These are phyloP conservation scores for Glandiceps talaboti DNA, from an alignment of 53 echinoderm and acorn worm species.

Conservation along the genomic window DNA sequence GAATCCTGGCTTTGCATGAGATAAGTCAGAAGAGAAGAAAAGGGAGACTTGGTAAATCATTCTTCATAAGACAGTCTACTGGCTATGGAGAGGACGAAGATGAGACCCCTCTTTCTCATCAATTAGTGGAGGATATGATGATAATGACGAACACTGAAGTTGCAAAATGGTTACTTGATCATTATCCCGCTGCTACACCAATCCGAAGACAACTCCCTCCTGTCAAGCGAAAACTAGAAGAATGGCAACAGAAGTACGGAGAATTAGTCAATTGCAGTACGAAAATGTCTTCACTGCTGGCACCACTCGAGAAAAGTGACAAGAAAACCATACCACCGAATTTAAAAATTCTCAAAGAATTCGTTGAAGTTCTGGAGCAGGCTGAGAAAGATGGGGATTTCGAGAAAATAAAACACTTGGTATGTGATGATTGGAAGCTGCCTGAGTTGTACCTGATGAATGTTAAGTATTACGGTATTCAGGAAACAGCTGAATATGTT, in stretches of 20 bases:
- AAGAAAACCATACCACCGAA: background rate
- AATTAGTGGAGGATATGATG: conserved; percentile 62
- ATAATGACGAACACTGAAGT: conserved; percentile 45
- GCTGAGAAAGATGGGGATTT: conserved; percentile 23
- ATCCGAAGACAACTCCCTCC: conserved; percentile 62
- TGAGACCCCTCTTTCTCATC: conserved; percentile 44
- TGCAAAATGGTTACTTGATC: conserved; percentile 31
- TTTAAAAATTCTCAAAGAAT: background rate
- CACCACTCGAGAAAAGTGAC: background rate
- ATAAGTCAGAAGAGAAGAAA: conserved; percentile 38
- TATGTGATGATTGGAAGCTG: conserved; percentile 45
- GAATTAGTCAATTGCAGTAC: conserved; percentile 37
- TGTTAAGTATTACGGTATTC: conserved; percentile 32
- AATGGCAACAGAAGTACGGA: conserved; percentile 29
- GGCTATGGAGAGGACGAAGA: conserved; percentile 47
- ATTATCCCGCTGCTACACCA: conserved; percentile 36
- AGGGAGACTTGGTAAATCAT: conserved; percentile 35
- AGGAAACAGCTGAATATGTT: conserved; percentile 42
- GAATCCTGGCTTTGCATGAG: conserved; percentile 3
- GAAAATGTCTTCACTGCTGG: conserved; percentile 7
- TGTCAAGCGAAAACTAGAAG: conserved; percentile 18
- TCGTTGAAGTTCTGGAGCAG: background rate
- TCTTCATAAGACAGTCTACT: conserved; percentile 25
- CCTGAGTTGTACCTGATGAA: conserved; percentile 53
- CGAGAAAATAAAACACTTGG: conserved; percentile 32